Evolutionary conservation across 2,888 invertebrate species (phyloP).

Genomic region (Calameuta pallipes): DNA sequence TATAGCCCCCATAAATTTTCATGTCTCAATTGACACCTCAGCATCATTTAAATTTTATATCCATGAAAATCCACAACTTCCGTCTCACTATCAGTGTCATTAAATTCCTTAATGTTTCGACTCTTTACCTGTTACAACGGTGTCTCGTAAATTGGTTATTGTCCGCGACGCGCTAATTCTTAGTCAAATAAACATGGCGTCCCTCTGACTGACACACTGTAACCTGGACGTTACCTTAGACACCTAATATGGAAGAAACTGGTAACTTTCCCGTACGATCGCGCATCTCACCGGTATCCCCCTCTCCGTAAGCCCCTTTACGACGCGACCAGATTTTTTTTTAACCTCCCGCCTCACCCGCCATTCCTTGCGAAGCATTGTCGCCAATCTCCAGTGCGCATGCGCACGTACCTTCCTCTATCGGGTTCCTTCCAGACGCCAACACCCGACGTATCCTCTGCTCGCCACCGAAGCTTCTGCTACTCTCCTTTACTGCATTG

Average conservation of each 20-base stretch:
- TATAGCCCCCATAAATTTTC: background rate
- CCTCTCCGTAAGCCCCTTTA: slow-evolving; percentile 9
- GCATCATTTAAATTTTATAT: background rate
- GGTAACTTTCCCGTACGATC: slow-evolving; percentile 25
- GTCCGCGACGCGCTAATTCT: background rate
- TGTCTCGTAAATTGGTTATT: too few relatives aligned
- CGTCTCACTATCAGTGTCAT: background rate
- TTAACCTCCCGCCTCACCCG: slow-evolving; percentile 3
- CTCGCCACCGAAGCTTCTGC: background rate
- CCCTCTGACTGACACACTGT: background rate
- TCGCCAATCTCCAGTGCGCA: slow-evolving; percentile 3
- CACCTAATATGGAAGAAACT: slow-evolving; percentile 15
- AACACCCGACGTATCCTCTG: background rate
- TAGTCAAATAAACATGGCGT: background rate
- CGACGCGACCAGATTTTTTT: slow-evolving; percentile 19
- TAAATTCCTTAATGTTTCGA: too few relatives aligned
- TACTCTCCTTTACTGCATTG: slow-evolving; percentile 10
- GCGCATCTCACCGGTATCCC: slow-evolving; percentile 5
- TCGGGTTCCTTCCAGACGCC: background rate
- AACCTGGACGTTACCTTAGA: slow-evolving; percentile 14
- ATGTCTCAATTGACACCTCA: background rate
- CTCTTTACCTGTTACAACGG: too few relatives aligned
- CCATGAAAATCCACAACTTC: background rate
- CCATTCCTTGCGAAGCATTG: slow-evolving; percentile 6
- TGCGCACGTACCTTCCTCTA: background rate